These are phyloP conservation scores for Petrocephalus microphthalmus DNA, from an alignment of 2,113 vertebrate genomes.

Conservation along the genomic window DNA sequence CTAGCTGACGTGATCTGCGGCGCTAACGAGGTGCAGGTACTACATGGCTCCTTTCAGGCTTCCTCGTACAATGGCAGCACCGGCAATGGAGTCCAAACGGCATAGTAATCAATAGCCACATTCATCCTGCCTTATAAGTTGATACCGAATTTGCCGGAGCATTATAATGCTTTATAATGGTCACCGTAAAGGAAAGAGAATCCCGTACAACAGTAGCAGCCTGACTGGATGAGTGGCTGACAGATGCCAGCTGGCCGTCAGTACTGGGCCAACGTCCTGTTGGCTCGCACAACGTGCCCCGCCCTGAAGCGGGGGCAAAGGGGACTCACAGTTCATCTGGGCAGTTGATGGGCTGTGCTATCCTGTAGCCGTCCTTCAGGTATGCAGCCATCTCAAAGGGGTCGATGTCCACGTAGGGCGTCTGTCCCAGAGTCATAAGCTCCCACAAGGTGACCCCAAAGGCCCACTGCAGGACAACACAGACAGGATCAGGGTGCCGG, in stretches of 20 bases:
- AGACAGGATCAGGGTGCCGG: neutral
- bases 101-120: neutral
- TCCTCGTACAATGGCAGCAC: neutral
- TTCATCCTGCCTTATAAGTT: neutral
- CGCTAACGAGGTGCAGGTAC: too few relatives aligned
- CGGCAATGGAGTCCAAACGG: neutral
- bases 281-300: neutral
- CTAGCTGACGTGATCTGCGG: neutral
- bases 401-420: conserved; percentile 94
- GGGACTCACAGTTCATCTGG: conserved; percentile 90
- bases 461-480: conserved; percentile 73
- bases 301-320: neutral
- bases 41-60: neutral
- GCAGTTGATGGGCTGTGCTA: conserved; percentile 98
- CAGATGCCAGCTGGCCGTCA: neutral
- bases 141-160: neutral
- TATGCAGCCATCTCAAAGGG: conserved; percentile 98
- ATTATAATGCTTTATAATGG: neutral
- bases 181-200: neutral
- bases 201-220: neutral
- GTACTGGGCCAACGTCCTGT: neutral
- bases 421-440: conserved; percentile 96
- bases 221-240: too few relatives aligned
- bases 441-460: conserved; percentile 96
- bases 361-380: conserved; percentile 95